A percentile compares a stretch with the other conserved stretches of the same genome.
These are phyloP conservation scores for Incurvaria masculella DNA, from an alignment of 2,888 invertebrate genomes.

Conservation along the genomic window DNA sequence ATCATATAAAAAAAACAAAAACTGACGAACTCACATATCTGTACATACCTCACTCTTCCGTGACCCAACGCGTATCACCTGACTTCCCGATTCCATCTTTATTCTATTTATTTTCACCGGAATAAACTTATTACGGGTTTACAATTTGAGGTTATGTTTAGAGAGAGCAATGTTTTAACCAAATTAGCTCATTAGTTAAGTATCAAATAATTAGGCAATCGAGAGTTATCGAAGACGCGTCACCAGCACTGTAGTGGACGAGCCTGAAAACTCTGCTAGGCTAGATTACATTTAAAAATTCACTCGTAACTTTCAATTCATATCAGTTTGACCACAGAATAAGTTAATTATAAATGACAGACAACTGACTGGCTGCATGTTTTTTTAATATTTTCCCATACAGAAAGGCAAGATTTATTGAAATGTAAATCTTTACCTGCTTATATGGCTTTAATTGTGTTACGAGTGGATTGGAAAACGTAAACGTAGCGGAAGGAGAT, in stretches of 20 bases:
- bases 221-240: slow-evolving; percentile 24
- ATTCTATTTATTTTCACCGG: slow-evolving; percentile 8
- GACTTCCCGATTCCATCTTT: slow-evolving; percentile 40
- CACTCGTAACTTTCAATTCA: too few relatives aligned
- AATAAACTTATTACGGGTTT: neutral
- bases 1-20: slow-evolving; percentile 5
- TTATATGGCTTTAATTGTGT: too few relatives aligned
- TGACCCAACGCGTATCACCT: slow-evolving; percentile 72
- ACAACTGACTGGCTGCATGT: too few relatives aligned
- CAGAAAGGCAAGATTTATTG: too few relatives aligned
- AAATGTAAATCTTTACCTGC: too few relatives aligned
- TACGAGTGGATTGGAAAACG: too few relatives aligned
- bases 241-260: slow-evolving; percentile 53
- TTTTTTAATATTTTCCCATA: too few relatives aligned
- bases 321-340: too few relatives aligned
- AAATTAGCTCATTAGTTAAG: slow-evolving; percentile 9
- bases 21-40: neutral
- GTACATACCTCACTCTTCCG: slow-evolving; percentile 76
- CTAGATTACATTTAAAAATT: too few relatives aligned
- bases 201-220: slow-evolving; percentile 13
- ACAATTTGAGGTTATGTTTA: slow-evolving; percentile 23
- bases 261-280: too few relatives aligned
- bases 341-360: too few relatives aligned
- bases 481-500: too few relatives aligned
- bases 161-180: slow-evolving; percentile 9